phyloP scores from a whole-genome alignment of 64 coral and sea anemone species.

The Stylophora pistillata region DNA sequence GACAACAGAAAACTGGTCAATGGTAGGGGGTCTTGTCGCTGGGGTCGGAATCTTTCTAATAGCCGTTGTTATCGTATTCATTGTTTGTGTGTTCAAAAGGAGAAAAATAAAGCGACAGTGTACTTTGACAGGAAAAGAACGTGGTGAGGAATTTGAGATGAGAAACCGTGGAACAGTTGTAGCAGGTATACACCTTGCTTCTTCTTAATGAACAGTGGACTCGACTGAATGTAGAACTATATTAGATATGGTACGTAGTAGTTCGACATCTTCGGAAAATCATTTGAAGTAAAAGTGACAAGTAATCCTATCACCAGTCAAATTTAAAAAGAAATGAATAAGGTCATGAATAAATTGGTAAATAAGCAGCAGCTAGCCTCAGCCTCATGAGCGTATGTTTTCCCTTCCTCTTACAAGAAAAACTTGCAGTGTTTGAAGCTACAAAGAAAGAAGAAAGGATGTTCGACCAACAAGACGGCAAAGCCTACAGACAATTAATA shows the following conservation, averaged over 20 bases:
- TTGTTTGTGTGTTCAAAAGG: background rate
- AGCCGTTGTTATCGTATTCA: background rate
- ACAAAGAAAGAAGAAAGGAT: background rate
- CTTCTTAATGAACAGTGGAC: too few species aligned
- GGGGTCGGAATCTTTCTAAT: background rate
- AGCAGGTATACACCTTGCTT: background rate
- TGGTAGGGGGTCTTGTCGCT: slow-evolving; percentile 26
- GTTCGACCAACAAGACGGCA: background rate
- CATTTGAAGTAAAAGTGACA: too few species aligned
- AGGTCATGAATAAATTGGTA: too few species aligned
- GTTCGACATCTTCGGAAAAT: too few species aligned
- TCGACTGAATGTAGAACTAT: too few species aligned
- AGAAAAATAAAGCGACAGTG: background rate
- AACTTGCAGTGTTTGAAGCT: slow-evolving; percentile 13
- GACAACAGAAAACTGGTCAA: slow-evolving; percentile 14
- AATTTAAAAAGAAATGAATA: too few species aligned
- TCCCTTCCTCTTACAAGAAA: background rate
- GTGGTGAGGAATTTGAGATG: background rate
- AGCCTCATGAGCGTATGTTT: background rate
- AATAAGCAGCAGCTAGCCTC: too few species aligned
- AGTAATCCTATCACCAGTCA: too few species aligned
- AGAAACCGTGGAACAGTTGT: slow-evolving; percentile 10
- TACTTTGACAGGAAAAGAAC: background rate
- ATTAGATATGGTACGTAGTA: too few species aligned
- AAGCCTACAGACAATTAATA: background rate